A percentile compares a stretch with the other conserved stretches of the same genome.
Conservation (phyloP, 2,888 invertebrate genomes). For the Troides helena region DNA sequence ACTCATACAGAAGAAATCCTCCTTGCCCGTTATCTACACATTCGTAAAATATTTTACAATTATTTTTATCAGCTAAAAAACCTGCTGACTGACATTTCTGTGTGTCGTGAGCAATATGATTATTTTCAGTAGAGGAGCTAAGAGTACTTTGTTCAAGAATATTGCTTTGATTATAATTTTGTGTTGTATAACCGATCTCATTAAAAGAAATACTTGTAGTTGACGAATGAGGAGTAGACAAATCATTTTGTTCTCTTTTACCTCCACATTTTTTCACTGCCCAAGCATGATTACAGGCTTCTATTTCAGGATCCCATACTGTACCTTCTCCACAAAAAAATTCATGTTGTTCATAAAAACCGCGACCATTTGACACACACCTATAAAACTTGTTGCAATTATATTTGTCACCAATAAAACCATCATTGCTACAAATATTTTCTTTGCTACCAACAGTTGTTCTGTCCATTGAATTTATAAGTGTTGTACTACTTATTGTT, state of each 20-base stretch:
- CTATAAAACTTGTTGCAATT: constrained; percentile 88
- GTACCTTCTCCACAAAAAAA: constrained; percentile 85
- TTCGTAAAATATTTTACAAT: constrained; percentile 88
- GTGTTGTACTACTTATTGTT: constrained; percentile 21
- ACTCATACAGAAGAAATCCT: constrained; percentile 83
- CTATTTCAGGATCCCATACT: constrained; percentile 78
- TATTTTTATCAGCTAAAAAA: constrained; percentile 83
- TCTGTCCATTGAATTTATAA: constrained; percentile 7
- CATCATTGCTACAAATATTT: constrained; percentile 74
- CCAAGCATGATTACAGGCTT: constrained; percentile 71
- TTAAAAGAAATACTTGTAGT: constrained; percentile 12
- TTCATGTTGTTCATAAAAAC: constrained; percentile 80
- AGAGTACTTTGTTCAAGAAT: constrained; percentile 28
- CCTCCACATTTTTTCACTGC: constrained; percentile 47
- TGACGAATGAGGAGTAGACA: constrained; percentile 35
- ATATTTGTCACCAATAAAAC: constrained; percentile 84
- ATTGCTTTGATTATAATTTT: constrained; percentile 29
- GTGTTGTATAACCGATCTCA: constrained; percentile 30
- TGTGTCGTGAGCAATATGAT: background rate
- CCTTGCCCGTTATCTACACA: constrained; percentile 84
- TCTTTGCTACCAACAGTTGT: constrained; percentile 14
- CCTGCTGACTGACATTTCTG: constrained; percentile 79
- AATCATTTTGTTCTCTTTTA: constrained; percentile 31
- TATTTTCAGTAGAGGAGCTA: constrained; percentile 30
- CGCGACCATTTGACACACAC: constrained; percentile 82